Evolutionary conservation across 2,888 invertebrate genomes (phyloP).

Genomic region (Drosophila recens): DNA sequence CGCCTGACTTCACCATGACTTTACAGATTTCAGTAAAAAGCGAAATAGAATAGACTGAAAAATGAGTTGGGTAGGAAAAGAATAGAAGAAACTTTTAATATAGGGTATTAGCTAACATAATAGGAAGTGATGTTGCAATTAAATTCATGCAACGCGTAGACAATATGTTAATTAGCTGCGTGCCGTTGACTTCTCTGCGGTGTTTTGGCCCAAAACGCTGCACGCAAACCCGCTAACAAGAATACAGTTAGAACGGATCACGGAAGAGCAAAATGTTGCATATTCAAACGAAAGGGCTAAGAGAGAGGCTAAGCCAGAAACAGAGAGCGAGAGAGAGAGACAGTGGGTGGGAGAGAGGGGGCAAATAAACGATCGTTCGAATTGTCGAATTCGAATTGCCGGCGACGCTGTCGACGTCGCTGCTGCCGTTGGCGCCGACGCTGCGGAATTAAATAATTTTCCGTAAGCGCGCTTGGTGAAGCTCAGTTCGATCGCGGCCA

Average conservation of each 20-base stretch:
- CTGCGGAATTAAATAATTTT: constrained; percentile 75
- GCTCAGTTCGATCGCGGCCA: constrained; percentile 82
- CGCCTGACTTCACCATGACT: constrained; percentile 50
- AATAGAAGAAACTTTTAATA: constrained; percentile 29
- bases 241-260: constrained; percentile 51
- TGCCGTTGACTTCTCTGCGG: constrained; percentile 1
- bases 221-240: constrained; percentile 38
- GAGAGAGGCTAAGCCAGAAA: constrained; percentile 3
- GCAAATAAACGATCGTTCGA: constrained; percentile 34
- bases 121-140: constrained; percentile 45
- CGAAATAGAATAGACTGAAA: not conserved
- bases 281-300: not conserved
- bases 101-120: constrained; percentile 35
- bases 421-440: constrained; percentile 13
- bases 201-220: constrained; percentile 30
- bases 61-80: constrained; percentile 5
- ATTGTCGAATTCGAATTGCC: constrained; percentile 28
- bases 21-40: not conserved
- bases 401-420: constrained; percentile 10
- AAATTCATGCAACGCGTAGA: constrained; percentile 29
- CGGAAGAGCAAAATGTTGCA: constrained; percentile 31
- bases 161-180: constrained; percentile 35
- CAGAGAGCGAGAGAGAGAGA: constrained; percentile 3
- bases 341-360: not conserved
- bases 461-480: constrained; percentile 70